Conservation (phyloP, 2,113 vertebrate genomes). For the Protobothrops mucrosquamatus region DNA sequence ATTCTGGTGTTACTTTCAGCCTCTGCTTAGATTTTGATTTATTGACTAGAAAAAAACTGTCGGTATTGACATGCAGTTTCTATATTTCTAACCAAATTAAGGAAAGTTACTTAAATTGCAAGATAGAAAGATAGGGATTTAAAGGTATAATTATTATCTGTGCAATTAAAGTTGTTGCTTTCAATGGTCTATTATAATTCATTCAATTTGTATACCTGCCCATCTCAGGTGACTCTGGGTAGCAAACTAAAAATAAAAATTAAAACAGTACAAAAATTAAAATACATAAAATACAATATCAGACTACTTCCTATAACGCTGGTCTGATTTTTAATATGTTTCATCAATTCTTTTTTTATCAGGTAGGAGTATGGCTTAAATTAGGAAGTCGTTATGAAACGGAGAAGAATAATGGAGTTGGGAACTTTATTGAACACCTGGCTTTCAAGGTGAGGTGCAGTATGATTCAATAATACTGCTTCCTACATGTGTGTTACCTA, state of each 20-base stretch:
- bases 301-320: not conserved
- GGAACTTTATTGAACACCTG: slow-evolving; percentile 92
- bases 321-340: not conserved
- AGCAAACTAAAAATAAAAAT: not conserved
- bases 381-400: slow-evolving; percentile 86
- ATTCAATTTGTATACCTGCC: not conserved
- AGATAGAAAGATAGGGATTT: not conserved
- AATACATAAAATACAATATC: not conserved
- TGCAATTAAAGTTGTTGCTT: not conserved
- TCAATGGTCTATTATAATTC: not conserved
- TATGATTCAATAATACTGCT: not conserved
- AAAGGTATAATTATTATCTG: not conserved
- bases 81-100: not conserved
- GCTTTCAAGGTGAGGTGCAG: slow-evolving; percentile 83
- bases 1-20: not conserved
- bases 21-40: not conserved
- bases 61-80: not conserved
- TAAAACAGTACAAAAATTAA: not conserved
- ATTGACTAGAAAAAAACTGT: not conserved
- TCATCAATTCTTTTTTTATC: not conserved
- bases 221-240: not conserved
- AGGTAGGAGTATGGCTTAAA: slow-evolving; percentile 92
- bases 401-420: slow-evolving; percentile 83
- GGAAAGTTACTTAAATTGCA: not conserved
- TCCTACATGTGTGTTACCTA: fast-evolving